Conservation (phyloP, 2,113 vertebrate genomes). For the Saccopteryx bilineata region DNA sequence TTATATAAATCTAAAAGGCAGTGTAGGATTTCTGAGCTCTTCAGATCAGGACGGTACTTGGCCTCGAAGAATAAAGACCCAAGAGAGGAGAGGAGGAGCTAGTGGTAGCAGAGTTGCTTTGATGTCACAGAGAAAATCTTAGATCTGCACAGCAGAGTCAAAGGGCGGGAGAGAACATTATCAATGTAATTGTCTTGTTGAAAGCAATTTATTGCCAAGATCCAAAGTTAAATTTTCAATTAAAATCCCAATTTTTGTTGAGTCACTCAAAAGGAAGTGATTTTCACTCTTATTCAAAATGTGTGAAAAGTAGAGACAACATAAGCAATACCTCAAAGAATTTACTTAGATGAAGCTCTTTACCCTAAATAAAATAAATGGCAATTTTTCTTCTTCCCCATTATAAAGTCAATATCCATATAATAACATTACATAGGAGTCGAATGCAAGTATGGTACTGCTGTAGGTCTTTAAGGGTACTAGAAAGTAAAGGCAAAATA, state of each 20-base stretch:
- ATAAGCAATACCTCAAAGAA: neutral
- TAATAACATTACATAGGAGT: neutral
- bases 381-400: neutral
- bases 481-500: neutral
- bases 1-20: neutral
- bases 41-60: slow-evolving; percentile 62
- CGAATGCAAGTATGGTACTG: neutral
- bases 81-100: slow-evolving; percentile 73
- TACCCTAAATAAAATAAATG: neutral
- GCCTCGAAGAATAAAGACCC: slow-evolving; percentile 73
- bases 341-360: neutral
- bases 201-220: slow-evolving; percentile 65
- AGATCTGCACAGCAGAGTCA: slow-evolving; percentile 58
- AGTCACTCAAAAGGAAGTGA: slow-evolving; percentile 51
- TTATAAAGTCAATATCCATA: neutral
- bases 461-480: neutral
- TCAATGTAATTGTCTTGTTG: slow-evolving; percentile 64
- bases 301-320: neutral
- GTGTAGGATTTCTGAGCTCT: slow-evolving; percentile 44
- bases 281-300: neutral
- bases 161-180: slow-evolving; percentile 67
- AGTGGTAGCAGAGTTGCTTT: neutral
- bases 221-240: slow-evolving; percentile 78
- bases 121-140: slow-evolving; percentile 70
- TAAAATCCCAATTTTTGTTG: slow-evolving; percentile 60